Evolutionary conservation across 1,140 invertebrate species (phyloP), one percentile per base, ranked within the genome.

Genomic region (Cotesia chilonis): DNA sequence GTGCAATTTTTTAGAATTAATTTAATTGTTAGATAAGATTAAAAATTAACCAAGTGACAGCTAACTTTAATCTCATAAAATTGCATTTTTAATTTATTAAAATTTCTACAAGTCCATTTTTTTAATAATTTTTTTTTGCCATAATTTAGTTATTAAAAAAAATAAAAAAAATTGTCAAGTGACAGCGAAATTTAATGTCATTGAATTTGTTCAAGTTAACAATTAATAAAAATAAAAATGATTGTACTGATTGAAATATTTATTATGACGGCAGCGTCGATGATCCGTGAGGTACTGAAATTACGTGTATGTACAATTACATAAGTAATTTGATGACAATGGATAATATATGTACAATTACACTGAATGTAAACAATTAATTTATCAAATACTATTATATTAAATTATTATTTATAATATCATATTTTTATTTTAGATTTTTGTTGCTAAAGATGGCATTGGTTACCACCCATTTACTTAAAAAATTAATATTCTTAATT

Each of bases 361-460:
- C 83, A 85, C 78, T 76, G 77, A 85, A 73, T 85, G 83, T 84
- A 85, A 86, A 86, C 79, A 82, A 77, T 81, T 81, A 83, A 83
- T 79, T 79, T 78, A 79, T 76, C 78, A 77, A 79, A 76, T 79
- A 77, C 72, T 73, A 4, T 69, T 37, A 54, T 69, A 7, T 60
- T 82, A 57, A 14, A 14, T 6, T 82, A 75, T 73, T 77, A 76
- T 78, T 76, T 68, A 20, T 80, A 76, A 78, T 41, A 73, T 79
- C 76, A 73, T 77, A 79, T 78, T 66, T 70, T 65, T 41, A 68
- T 68, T 66, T 63, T 12, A 67, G 60, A 20, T 61, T 52, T 41
- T 17, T 64, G 69, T 52, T 61, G 60, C 37, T 71, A 9, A 57
- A 37, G 38, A 14, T 69, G 6, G 10, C 41, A 47, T 47, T 47